Evolutionary conservation across 2,113 vertebrate genomes (phyloP).

Genomic region (Ammodytes dubius): DNA sequence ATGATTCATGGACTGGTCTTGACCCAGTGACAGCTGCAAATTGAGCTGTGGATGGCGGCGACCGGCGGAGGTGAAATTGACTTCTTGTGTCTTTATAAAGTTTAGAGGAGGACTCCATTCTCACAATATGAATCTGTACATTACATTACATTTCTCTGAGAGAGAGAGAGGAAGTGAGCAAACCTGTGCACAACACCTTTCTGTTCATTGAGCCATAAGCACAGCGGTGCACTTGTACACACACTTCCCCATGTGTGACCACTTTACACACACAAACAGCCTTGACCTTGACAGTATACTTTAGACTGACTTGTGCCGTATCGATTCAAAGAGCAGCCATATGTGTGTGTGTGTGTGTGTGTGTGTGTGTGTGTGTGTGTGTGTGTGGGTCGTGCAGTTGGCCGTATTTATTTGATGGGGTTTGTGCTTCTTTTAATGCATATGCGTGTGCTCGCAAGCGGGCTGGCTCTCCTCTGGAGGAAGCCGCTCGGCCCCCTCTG

Average conservation of each 20-base stretch:
- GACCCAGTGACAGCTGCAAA: conserved; percentile 59
- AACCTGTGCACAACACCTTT: conserved; percentile 13
- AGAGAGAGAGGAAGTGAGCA: conserved; percentile 18
- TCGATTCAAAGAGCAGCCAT: conserved; percentile 68
- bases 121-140: conserved; percentile 29
- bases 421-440: conserved; percentile 57
- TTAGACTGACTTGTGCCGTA: conserved; percentile 67
- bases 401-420: conserved; percentile 53
- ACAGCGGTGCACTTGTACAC: conserved; percentile 19
- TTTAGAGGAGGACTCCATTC: conserved; percentile 56
- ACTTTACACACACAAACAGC: conserved; percentile 37
- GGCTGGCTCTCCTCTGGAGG: conserved; percentile 65
- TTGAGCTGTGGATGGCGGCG: conserved; percentile 51
- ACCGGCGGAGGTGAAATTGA: conserved; percentile 59
- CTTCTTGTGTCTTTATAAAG: conserved; percentile 58
- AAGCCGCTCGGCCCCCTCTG: conserved; percentile 73
- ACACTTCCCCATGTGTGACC: conserved; percentile 6
- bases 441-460: conserved; percentile 21
- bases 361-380: conserved; percentile 3
- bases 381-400: conserved; percentile 19
- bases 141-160: too few species aligned
- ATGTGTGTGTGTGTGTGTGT: conserved; percentile 1
- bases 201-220: conserved; percentile 43
- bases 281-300: conserved; percentile 67
- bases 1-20: conserved; percentile 76